These are phyloP conservation scores for Corticium candelabrum DNA, from an alignment of 37 sponge, comb jelly and placozoan genomes.

Conservation along the genomic window DNA sequence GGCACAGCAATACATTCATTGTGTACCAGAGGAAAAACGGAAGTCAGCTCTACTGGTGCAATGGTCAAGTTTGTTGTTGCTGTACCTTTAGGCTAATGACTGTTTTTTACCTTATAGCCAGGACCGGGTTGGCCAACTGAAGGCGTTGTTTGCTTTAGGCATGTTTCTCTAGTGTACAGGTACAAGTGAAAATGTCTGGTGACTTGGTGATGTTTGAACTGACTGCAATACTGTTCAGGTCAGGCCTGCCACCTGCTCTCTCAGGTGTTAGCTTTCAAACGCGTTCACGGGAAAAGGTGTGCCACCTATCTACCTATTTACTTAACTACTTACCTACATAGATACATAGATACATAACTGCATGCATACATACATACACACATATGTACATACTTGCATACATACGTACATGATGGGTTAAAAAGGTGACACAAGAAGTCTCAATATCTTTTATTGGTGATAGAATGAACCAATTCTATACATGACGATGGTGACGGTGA, in stretches of 20 bases:
- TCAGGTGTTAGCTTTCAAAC: neutral
- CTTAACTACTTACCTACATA: too few relatives aligned
- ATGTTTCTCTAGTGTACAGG: slow-evolving; percentile 34
- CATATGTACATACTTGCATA: too few relatives aligned
- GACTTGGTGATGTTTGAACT: neutral
- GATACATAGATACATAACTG: too few relatives aligned
- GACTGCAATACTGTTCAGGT: neutral
- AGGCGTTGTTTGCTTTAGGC: slow-evolving; percentile 52
- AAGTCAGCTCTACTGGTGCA: too few relatives aligned
- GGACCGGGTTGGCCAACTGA: slow-evolving; percentile 47
- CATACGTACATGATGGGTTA: too few relatives aligned
- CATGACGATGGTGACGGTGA: too few relatives aligned
- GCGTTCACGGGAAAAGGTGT: neutral
- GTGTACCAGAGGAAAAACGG: slow-evolving; percentile 51
- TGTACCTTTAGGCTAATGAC: neutral
- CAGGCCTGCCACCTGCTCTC: neutral
- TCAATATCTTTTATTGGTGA: too few relatives aligned
- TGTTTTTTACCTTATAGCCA: slow-evolving; percentile 20
- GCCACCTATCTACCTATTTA: too few relatives aligned
- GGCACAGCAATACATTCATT: slow-evolving; percentile 75
- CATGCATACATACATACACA: too few relatives aligned
- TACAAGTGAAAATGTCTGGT: neutral
- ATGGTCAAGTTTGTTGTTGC: slow-evolving; percentile 22
- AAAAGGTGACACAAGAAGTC: too few relatives aligned
- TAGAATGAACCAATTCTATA: too few relatives aligned